Evolutionary conservation across 1,140 invertebrate genomes (phyloP), one percentile per base, ranked within the genome.

Genomic region (Zaprionus taronus): DNA sequence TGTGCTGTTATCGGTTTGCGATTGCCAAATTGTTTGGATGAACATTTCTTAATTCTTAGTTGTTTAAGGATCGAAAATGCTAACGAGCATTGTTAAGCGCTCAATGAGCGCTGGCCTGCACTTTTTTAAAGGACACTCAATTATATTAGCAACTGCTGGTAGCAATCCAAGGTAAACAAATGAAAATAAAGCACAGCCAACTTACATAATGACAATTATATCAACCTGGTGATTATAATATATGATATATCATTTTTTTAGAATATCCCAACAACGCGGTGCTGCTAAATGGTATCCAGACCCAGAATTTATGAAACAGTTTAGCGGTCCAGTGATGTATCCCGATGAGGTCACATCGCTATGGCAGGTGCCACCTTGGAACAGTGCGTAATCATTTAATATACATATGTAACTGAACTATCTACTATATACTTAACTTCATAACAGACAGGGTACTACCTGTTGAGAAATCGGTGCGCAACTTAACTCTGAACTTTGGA

Each of bases 401-500:
- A 12, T 67, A 63, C 38, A 36, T 3, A 31, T 24, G 20, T 44
- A n/a, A n/a, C 22, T 22, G 22, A 31, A 2, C 11, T 36, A 49
- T n/a, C 34, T 22, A 60, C 9, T 17, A 63, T 51, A 47, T 51
- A 28, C 36, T 15, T 4, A 12, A 34, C 15, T 14, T 12, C 1
- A 47, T 34, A 17, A 22, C 55, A 91, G 90, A 77, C 56, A 90
- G 93, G 57, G 91, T 95, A 4, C 66, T 93, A 0, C 94, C 95
- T 1, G 91, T 94, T 2, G 95, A 96, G 81, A 96, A 95, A 90
- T 93, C 94, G n/a, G 95, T 98, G 1, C 95, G 96, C 71, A 99
- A 99, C 93, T 94, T 98, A 77, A 95, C 95, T 20, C 84, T 99
- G 1, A 99, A 99, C 93, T 99, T 99, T 94, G 99, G 99, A 0